Conservation (phyloP, 53 echinoderm and acorn worm species). For the Paelopatides confundens region DNA sequence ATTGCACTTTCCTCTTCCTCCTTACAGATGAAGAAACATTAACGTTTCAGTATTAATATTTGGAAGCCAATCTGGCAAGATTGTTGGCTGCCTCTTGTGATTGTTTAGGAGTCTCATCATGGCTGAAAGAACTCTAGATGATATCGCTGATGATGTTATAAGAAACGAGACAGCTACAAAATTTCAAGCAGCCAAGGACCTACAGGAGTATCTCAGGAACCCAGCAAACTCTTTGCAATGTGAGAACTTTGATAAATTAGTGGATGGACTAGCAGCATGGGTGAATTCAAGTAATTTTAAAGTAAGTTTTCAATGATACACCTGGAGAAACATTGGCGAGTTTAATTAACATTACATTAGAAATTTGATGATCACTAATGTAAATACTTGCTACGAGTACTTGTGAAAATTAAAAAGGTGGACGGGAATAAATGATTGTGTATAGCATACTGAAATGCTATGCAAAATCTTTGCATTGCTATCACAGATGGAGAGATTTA, state of each 20-base stretch:
- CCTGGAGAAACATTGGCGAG: too few species aligned
- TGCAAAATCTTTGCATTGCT: too few species aligned
- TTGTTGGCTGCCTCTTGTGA: too few species aligned
- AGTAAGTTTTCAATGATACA: constrained; percentile 78
- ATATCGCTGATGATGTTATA: constrained; percentile 73
- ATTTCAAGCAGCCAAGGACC: constrained; percentile 83
- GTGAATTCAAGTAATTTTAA: constrained; percentile 98
- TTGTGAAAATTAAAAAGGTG: too few species aligned
- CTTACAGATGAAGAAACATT: not conserved
- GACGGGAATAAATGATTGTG: too few species aligned
- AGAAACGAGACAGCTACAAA: constrained; percentile 80
- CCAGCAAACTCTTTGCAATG: constrained; percentile 71
- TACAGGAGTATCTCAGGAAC: constrained; percentile 84
- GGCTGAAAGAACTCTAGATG: constrained; percentile 85
- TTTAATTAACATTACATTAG: too few species aligned
- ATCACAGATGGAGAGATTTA: too few species aligned
- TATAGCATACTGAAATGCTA: too few species aligned
- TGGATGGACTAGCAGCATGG: constrained; percentile 87
- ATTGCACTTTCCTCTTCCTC: too few species aligned
- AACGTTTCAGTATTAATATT: not conserved
- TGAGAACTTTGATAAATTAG: constrained; percentile 88
- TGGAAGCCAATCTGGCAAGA: not conserved
- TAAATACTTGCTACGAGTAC: too few species aligned
- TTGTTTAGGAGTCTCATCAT: constrained; percentile 27
- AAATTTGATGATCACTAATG: too few species aligned